Base-by-base conservation (phyloP, 2,888 invertebrate genomes). In the Epistrophe grossulariae region DNA sequence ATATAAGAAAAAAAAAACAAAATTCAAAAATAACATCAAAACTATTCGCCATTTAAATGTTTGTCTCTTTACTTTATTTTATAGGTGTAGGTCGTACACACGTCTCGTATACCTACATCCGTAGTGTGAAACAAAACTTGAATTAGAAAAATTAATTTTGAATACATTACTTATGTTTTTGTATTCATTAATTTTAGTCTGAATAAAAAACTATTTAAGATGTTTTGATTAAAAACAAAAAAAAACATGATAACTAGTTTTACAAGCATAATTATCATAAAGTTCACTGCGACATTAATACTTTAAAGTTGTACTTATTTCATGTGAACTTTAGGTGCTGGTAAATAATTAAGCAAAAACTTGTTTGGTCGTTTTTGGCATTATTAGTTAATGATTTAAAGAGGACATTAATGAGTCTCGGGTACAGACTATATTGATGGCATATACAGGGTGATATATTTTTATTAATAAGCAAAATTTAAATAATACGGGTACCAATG, bases 221-320 rank as follows among this genome's bases (percentile, higher is more conserved):
- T 66, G 40, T 13, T 70, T 70, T 52, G 70, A 35, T 43, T 35
- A 45, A 62, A 60, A 28, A 11, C 1, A 31, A 38, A 60, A 31
- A 11, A 19, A 6, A 62, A 24, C 19, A 40, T 1, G 24, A 62
- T 62, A 84, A 84, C 81, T 73, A 81, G 84, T 77, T 73, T 81
- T 72, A 77, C 78, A 73, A 81, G 66, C 60, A 81, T 77, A 77
- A 81, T 84, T 84, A 84, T 73, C 84, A 84, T 84, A 84, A 84
- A 73, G 81, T 52, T 84, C 66, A 77, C 60, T 81, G 15, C 31
- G 60, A 48, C 60, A 84, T 80, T 66, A 76, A 84, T 84, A 66
- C 76, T 45, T 68, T 80, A 66, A 80, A 60, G 38, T 84, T 77
- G 81, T 84, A 84, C 84, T 80, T 68, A 64, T 60, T 66, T 48